phyloP scores from a whole-genome alignment of 2,888 invertebrate species.

The Fabriciana adippe region DNA sequence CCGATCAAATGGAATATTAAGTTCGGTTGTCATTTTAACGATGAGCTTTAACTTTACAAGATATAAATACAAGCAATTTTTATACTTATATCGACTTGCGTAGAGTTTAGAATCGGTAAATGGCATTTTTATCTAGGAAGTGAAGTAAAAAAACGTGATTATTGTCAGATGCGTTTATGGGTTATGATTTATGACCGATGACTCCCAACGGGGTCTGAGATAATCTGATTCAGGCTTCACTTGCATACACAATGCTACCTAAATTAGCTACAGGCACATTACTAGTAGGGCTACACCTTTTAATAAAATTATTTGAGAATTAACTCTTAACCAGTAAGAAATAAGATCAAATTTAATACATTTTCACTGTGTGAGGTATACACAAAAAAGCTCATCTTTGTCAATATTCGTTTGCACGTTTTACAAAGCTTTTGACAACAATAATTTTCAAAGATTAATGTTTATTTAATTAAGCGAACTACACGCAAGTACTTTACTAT shows the following conservation, averaged over 20 bases:
- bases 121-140: constrained; percentile 59
- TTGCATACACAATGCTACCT: constrained; percentile 80
- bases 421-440: constrained; percentile 30
- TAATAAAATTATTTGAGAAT: constrained; percentile 11
- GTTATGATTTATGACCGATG: constrained; percentile 82
- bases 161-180: constrained; percentile 80
- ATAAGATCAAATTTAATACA: constrained; percentile 9
- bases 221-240: constrained; percentile 79
- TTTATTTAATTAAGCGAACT: constrained; percentile 55
- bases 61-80: constrained; percentile 47
- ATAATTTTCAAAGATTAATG: constrained; percentile 56
- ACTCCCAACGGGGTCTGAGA: constrained; percentile 81
- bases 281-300: constrained; percentile 46
- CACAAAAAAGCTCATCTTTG: constrained; percentile 42
- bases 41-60: constrained; percentile 58
- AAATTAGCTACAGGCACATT: constrained; percentile 78
- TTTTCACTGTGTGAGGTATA: constrained; percentile 58
- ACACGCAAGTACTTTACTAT: neutral
- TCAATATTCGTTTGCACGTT: constrained; percentile 34
- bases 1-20: constrained; percentile 82
- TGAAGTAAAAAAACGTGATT: constrained; percentile 68
- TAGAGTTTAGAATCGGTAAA: neutral
- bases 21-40: constrained; percentile 81
- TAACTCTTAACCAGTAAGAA: constrained; percentile 20
- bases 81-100: constrained; percentile 33